Evolutionary conservation across 1,140 invertebrate species (phyloP), one percentile per base, ranked within the genome.

Genomic region (Bathynomus jamesi): DNA sequence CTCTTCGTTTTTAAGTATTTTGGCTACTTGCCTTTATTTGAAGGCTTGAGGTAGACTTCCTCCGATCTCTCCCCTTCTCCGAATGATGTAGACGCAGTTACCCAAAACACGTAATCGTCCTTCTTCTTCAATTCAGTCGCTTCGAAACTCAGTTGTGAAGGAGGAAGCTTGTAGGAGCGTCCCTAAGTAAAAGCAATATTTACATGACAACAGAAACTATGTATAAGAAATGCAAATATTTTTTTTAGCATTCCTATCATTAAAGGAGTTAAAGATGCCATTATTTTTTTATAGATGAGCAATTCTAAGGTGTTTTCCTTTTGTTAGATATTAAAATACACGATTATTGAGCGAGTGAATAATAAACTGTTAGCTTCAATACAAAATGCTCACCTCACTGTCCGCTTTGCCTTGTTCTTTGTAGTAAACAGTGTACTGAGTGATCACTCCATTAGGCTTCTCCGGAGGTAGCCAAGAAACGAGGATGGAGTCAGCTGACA

Each of bases 381-480:
- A 17, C 46, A 53, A n/a, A 53, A 5, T 17, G 17, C 69, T 67
- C 25, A 76, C 75, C 72, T 78, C 73, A 27, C 53, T 70, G 60
- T 77, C 76, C 62, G 72, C 72, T 53, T 76, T 76, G 60, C 73
- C 77, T 29, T 77, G 89, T 25, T 89, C 89, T 81, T 91, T 90
- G 0, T 90, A 89, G 83, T 97, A 98, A 8, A 98, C 90, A 31
- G 92, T 95, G 82, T 97, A 98, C 81, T 95, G 93, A 10, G 88
- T 92, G 69, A 98, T 90, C 61, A 95, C 87, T 25, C 95, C 96
- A 81, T 98, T 98, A 25, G 93, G 92, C 79, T 93, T 89, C 79
- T 88, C 87, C 66, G 96, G 95, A 76, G 91, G 90, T 78, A 92
- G 89, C 96, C 96, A 98, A 10, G 92, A 94, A 0, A 97, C 91